A percentile compares a stretch with the other conserved stretches of the same genome.
Evolutionary conservation across 2,797 vertebrate genomes (phyloP).

Genomic region (Syndactyla subalaris): DNA sequence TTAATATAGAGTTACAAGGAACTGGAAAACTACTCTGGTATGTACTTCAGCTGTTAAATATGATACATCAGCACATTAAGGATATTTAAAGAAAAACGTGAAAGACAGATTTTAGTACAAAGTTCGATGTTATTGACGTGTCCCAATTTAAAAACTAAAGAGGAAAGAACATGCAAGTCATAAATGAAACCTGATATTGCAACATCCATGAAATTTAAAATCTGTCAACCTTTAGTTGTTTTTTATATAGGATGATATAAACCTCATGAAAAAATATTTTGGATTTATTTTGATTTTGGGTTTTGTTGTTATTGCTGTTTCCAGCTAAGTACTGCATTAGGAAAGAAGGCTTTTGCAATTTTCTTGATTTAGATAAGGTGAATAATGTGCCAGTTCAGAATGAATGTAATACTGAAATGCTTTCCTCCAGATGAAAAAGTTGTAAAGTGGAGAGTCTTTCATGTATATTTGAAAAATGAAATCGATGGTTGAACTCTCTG

Average conservation of each 20-base stretch:
- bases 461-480: background rate
- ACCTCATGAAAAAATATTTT: background rate
- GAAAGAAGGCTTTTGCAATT: background rate
- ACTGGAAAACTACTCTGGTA: background rate
- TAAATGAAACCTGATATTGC: background rate
- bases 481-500: background rate
- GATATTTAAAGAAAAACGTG: background rate
- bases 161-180: background rate
- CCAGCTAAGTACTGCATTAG: background rate
- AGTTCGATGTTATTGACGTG: background rate
- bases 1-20: background rate
- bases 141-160: background rate
- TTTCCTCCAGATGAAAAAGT: background rate
- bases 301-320: background rate
- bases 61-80: background rate
- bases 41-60: background rate
- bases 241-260: background rate
- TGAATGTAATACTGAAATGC: background rate
- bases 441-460: background rate
- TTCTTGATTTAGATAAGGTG: background rate
- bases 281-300: background rate
- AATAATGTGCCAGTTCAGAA: background rate
- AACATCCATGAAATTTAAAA: background rate
- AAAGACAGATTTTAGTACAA: background rate
- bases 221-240: background rate